phyloP scores from a whole-genome alignment of 2,797 vertebrate genomes.

The Serranus cabrilla region DNA sequence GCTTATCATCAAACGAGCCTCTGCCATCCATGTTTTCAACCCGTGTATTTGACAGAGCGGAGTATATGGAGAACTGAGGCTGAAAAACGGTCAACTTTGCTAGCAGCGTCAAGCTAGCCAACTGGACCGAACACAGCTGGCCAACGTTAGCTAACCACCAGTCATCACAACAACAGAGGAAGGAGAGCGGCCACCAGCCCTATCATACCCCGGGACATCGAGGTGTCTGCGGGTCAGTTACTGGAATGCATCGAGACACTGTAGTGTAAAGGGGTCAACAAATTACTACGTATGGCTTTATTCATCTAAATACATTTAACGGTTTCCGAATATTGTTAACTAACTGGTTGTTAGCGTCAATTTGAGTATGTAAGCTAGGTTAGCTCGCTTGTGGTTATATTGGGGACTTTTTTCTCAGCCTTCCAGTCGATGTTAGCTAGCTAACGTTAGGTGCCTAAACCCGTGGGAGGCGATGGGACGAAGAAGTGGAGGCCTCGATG shows the following conservation, averaged over 20 bases:
- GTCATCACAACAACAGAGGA: conserved; percentile 80
- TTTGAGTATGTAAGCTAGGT: conserved; percentile 3
- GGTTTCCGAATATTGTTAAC: not conserved
- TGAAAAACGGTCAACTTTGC: conserved; percentile 76
- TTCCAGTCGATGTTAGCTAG: conserved; percentile 42
- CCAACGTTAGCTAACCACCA: conserved; percentile 74
- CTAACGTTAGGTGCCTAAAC: conserved; percentile 39
- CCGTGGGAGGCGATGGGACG: conserved; percentile 67
- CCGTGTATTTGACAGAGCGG: conserved; percentile 38
- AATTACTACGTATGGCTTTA: conserved; percentile 9
- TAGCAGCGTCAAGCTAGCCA: conserved; percentile 71
- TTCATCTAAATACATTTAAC: not conserved
- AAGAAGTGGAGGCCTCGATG: conserved; percentile 81
- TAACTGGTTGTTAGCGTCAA: conserved; percentile 6
- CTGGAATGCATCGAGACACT: conserved; percentile 17
- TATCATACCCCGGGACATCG: conserved; percentile 78
- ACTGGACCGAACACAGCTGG: conserved; percentile 79
- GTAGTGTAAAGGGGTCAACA: conserved; percentile 1
- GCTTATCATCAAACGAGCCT: conserved; percentile 43
- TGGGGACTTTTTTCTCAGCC: conserved; percentile 39
- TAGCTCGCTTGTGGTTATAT: conserved; percentile 31
- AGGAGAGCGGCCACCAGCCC: conserved; percentile 66
- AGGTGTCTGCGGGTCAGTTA: conserved; percentile 83
- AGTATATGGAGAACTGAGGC: conserved; percentile 67
- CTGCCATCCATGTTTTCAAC: conserved; percentile 21